These are phyloP conservation scores for Cistogaster globosa DNA, from an alignment of 2,888 invertebrate genomes.

Conservation along the genomic window DNA sequence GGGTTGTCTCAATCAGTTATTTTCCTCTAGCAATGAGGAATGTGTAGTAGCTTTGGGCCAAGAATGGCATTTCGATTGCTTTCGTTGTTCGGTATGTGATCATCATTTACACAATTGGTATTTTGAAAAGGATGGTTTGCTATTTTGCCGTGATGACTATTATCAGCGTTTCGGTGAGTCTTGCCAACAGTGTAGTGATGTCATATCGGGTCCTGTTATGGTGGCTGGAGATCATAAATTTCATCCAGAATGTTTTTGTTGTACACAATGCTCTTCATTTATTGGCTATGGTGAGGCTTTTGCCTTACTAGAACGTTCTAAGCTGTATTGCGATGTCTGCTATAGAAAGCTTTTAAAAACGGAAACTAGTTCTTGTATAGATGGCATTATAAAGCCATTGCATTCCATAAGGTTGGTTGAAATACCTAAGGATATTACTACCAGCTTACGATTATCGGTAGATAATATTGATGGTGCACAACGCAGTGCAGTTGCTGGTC, in stretches of 20 bases:
- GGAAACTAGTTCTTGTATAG: slow-evolving; percentile 76
- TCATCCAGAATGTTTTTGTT: slow-evolving; percentile 97
- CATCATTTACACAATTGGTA: slow-evolving; percentile 94
- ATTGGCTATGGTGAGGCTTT: slow-evolving; percentile 97
- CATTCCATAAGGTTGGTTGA: slow-evolving; percentile 94
- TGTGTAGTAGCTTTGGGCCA: slow-evolving; percentile 91
- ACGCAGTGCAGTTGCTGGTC: slow-evolving; percentile 56
- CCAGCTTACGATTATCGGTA: slow-evolving; percentile 86
- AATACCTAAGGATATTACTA: slow-evolving; percentile 86
- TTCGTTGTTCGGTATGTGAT: slow-evolving; percentile 96
- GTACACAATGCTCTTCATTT: slow-evolving; percentile 90
- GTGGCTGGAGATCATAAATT: slow-evolving; percentile 97
- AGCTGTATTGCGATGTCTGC: slow-evolving; percentile 92
- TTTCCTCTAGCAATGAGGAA: slow-evolving; percentile 85
- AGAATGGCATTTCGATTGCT: slow-evolving; percentile 95
- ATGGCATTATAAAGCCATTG: slow-evolving; percentile 84
- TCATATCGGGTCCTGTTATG: slow-evolving; percentile 93
- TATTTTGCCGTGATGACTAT: slow-evolving; percentile 95
- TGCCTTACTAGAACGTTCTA: slow-evolving; percentile 94
- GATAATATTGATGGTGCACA: slow-evolving; percentile 76
- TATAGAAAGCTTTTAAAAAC: slow-evolving; percentile 84
- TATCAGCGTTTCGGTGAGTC: slow-evolving; percentile 94
- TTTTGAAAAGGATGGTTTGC: slow-evolving; percentile 94
- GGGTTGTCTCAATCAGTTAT: slow-evolving; percentile 77
- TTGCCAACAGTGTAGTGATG: slow-evolving; percentile 91